phyloP scores from a whole-genome alignment of 2,113 vertebrate species.

The Aythya baeri region DNA sequence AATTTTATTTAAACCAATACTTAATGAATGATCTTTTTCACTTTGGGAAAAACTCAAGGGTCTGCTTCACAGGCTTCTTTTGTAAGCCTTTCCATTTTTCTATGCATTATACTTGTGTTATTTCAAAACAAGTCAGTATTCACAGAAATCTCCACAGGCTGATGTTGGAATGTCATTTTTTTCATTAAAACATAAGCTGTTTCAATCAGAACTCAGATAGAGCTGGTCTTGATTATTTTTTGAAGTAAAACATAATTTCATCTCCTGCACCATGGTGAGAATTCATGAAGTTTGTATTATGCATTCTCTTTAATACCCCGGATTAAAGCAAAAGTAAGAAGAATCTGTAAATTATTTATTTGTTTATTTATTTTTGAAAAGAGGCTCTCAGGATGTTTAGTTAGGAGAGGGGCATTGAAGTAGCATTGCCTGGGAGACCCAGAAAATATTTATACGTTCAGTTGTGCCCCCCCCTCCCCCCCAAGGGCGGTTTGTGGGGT shows the following conservation, averaged over 20 bases:
- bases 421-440: background rate
- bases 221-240: background rate
- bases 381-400: rapidly evolving
- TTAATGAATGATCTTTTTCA: background rate
- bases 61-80: background rate
- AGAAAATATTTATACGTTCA: background rate
- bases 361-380: background rate
- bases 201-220: background rate
- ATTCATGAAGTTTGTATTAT: rapidly evolving
- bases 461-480: rapidly evolving
- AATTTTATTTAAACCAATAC: background rate
- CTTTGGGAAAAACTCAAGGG: background rate
- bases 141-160: background rate
- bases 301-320: background rate
- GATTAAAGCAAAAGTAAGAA: background rate
- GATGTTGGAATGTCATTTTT: background rate
- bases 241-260: rapidly evolving
- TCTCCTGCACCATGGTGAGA: rapidly evolving
- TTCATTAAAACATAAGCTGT: background rate
- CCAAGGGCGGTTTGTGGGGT: no score
- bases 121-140: background rate
- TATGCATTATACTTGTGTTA: background rate
- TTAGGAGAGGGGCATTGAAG: background rate
- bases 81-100: background rate
- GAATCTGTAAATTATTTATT: rapidly evolving